Base-by-base conservation (phyloP, 2,113 vertebrate genomes). In the Zapornia atra region DNA sequence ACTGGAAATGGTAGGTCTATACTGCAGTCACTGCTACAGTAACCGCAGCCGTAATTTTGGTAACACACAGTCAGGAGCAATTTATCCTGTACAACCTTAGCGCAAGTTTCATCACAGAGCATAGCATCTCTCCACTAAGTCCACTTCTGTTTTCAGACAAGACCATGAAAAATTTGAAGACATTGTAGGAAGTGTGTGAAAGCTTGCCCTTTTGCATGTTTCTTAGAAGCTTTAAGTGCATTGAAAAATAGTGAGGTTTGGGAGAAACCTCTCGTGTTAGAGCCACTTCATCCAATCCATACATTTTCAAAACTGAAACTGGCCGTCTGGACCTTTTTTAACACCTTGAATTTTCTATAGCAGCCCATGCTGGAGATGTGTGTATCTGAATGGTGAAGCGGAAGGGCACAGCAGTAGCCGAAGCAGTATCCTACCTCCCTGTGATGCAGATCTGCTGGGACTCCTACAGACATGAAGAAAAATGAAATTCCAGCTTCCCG, bases 1-100 rank as follows among this genome's bases (percentile, higher is more conserved):
- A 90, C 53, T 84, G 92, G 92, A 81, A 89, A 64, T 59, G 91
- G 69, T 61, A 61, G n/a, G 83, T 94, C 88, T 91, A 21, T 64
- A 36, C 83, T 81, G 92, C 91, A 81, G 82, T 28, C 95, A 66
- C 80, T 82, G 70, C 73, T 50, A 19, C 66, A 76, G 54, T 18
- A 68, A 72, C 78, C 93, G 54, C 70, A 87, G 24, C 53, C 18
- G 5, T 83, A 3, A 2, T 50, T 57, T 56, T 48, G 79, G 69
- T 82, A 76, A 59, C 61, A 36, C 5, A 2, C 63, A 91, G 65
- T 76, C 34, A 25, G 63, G n/a, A 24, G 20, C 61, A 83, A 75
- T 88, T 93, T 53, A 17, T 82, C 64, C 59, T 36, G 21, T 4
- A 66, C 56, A 88, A 80, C 38, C 75, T 36, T 56, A 61, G 14